Evolutionary conservation across 2,797 vertebrate genomes (phyloP).

Genomic region (Mionectes olivaceus): DNA sequence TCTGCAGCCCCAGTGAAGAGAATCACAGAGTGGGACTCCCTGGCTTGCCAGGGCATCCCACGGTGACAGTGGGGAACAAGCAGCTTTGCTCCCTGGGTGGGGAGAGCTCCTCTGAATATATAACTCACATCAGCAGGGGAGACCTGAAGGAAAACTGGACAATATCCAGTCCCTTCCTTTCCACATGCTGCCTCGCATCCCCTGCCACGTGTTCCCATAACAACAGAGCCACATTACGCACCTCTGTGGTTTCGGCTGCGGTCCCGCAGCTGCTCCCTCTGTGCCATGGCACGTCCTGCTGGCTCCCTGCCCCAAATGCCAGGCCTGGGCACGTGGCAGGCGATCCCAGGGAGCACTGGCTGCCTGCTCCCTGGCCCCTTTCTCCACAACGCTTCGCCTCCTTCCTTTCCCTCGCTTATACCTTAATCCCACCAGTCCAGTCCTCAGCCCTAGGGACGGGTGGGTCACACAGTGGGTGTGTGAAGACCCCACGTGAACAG

Average conservation of each 20-base stretch:
- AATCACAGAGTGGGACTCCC: fast-evolving
- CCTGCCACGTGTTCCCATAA: not conserved
- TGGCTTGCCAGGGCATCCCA: fast-evolving
- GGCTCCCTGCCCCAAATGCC: not conserved
- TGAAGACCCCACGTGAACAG: not conserved
- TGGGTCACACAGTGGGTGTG: not conserved
- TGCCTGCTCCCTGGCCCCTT: not conserved
- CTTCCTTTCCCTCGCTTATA: not conserved
- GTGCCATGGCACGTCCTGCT: fast-evolving
- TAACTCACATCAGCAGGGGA: not conserved
- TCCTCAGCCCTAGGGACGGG: not conserved
- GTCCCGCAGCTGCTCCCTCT: not conserved
- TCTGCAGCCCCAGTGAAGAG: not conserved
- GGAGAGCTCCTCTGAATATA: fast-evolving
- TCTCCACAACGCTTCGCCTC: not conserved
- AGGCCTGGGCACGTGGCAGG: not conserved
- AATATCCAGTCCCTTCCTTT: not conserved
- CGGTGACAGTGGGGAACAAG: not conserved
- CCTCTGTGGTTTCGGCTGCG: fast-evolving
- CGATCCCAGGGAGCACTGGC: not conserved
- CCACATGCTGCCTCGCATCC: not conserved
- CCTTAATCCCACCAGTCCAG: not conserved
- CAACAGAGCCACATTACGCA: not conserved
- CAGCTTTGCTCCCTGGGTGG: not conserved
- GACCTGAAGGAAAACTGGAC: not conserved